Conservation (phyloP, 2,888 invertebrate genomes). For the Elgonia sp. region DNA sequence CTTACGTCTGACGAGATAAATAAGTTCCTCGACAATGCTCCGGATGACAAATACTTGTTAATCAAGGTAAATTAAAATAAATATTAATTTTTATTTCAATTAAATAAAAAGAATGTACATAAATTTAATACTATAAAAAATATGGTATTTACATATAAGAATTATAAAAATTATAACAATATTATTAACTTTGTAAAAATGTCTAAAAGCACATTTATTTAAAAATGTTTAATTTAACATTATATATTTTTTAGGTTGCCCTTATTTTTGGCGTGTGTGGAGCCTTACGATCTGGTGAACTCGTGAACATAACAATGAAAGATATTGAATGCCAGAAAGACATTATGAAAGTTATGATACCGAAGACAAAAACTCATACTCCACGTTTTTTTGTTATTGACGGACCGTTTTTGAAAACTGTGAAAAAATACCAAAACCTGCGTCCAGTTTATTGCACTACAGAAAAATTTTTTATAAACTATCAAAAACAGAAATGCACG, state of each 20-base stretch:
- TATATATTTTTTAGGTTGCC: background rate
- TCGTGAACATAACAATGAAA: background rate
- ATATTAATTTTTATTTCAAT: no score
- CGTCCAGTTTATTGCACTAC: background rate
- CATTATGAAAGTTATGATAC: background rate
- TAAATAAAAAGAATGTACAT: no score
- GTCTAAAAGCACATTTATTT: no score
- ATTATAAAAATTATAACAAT: no score
- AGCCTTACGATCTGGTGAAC: background rate
- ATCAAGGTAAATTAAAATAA: constrained; percentile 28
- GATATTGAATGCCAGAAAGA: background rate
- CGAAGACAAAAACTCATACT: background rate
- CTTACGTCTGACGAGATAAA: constrained; percentile 8
- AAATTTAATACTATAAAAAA: no score
- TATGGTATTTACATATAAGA: no score
- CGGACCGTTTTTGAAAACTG: background rate
- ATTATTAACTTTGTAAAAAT: no score
- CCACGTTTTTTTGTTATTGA: background rate
- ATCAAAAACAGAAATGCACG: constrained; percentile 34
- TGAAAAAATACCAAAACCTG: background rate
- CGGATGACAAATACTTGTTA: constrained; percentile 7
- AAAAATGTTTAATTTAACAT: no score
- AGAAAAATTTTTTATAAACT: constrained; percentile 13
- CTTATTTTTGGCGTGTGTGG: background rate
- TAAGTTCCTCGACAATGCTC: constrained; percentile 12